These are phyloP conservation scores for Callionymus lyra DNA, from an alignment of 2,113 vertebrate genomes.

Conservation along the genomic window DNA sequence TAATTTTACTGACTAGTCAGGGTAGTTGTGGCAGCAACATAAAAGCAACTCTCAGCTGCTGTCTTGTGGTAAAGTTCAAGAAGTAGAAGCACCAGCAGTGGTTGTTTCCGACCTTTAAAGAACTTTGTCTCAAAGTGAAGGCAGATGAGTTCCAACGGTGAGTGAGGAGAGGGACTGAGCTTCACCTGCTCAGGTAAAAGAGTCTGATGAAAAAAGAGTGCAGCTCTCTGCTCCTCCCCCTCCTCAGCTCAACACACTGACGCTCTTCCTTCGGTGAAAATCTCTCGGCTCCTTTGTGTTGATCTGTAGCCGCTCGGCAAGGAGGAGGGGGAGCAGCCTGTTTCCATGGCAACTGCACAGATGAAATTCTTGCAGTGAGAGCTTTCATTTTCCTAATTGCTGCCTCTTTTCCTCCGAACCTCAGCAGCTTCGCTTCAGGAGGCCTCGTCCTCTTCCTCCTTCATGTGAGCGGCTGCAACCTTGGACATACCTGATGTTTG, in stretches of 20 bases:
- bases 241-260: slow-evolving; percentile 33
- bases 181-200: no score
- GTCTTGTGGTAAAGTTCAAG: no score
- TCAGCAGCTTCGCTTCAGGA: slow-evolving; percentile 63
- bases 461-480: slow-evolving; percentile 27
- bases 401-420: slow-evolving; percentile 61
- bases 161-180: no score
- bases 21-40: no score
- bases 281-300: slow-evolving; percentile 59
- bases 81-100: no score
- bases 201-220: neutral
- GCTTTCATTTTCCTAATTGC: slow-evolving; percentile 79
- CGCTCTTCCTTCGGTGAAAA: slow-evolving; percentile 63
- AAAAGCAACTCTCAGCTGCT: no score
- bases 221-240: slow-evolving; percentile 1
- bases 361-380: slow-evolving; percentile 78
- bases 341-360: slow-evolving; percentile 80
- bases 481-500: slow-evolving; percentile 3
- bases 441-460: slow-evolving; percentile 9
- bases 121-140: no score
- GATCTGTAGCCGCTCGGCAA: slow-evolving; percentile 42
- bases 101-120: no score
- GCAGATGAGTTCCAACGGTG: no score
- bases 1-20: no score
- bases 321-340: slow-evolving; percentile 48